Base-by-base conservation (phyloP, 1,140 invertebrate species). In the Zaprionus camerounensis region DNA sequence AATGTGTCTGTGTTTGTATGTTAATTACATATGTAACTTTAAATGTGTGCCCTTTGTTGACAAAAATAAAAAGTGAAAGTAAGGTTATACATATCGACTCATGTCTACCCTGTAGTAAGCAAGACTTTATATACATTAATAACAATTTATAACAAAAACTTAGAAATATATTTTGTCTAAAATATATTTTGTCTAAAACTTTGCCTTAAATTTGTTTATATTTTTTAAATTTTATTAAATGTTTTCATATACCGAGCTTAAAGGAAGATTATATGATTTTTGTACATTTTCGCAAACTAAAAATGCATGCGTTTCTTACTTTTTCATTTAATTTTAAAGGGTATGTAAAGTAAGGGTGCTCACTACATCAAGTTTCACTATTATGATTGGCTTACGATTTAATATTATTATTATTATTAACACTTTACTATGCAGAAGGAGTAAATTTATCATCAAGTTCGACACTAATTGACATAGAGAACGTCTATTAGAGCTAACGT, bases 21-120 rank as follows among this genome's bases (percentile, higher is more conserved):
- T 55, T 13, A 2, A 28, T 12, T 55, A 28, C 22, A 15, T 17
- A 56, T 56, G 5, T 28, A 34, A 34, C 31, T 11, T 3, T 9
- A 34, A 34, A 56, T 20, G 46, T 51, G 46, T 51, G 20, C 46
- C 46, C 20, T 51, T 51, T 12, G 12, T 51, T 11, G 9, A 20
- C 20, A 51, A 11, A 51, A 41, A n/a, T 15, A 51, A 51, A 24
- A 51, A 51, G 46, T 20, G 46, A 51, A 51, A 51, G 46, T 51
- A 24, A 51, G 20, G n/a, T 13, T 24, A 12, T 22, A 24, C 1
- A n/a, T 22, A 13, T 24, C 5, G 46, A 51, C 12, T 51, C 1
- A 22, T 5, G 12, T n/a, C 17, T 51, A 51, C 46, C 22, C 46
- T 51, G 20, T 51, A 51, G 7, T 24, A 51, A 51, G 2, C 20